Evolutionary conservation across 2,113 vertebrate species (phyloP).

Genomic region (Nothoprocta perdicaria): DNA sequence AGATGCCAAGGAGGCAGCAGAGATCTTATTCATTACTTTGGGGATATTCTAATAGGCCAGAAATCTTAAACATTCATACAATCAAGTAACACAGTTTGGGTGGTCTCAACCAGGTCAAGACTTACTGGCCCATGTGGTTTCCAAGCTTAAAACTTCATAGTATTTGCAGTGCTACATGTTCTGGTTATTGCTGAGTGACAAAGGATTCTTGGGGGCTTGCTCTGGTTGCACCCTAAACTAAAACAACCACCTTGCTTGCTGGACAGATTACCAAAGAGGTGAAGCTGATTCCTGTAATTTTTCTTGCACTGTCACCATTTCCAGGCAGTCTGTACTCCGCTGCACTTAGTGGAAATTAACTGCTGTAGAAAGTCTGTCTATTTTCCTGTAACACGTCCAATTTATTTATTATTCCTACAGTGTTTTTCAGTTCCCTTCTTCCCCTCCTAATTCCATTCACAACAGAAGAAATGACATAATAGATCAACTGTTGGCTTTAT

Average conservation of each 20-base stretch:
- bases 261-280: background rate
- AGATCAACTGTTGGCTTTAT: background rate
- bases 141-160: background rate
- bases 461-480: background rate
- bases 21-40: background rate
- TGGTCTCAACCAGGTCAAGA: background rate
- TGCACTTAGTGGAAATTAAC: constrained; percentile 35
- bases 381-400: constrained; percentile 35
- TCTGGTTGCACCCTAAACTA: background rate
- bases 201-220: background rate
- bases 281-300: constrained; percentile 2
- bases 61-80: background rate
- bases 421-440: background rate
- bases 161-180: background rate
- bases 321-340: background rate
- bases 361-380: background rate
- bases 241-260: background rate
- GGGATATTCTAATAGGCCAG: background rate
- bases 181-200: background rate
- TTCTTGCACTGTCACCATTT: background rate
- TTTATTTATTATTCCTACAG: background rate
- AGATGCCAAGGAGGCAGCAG: background rate
- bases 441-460: background rate
- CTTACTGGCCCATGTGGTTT: background rate
- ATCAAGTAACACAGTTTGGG: background rate